Evolutionary conservation across 2,113 vertebrate genomes (phyloP).

Genomic region (Callipepla californica): DNA sequence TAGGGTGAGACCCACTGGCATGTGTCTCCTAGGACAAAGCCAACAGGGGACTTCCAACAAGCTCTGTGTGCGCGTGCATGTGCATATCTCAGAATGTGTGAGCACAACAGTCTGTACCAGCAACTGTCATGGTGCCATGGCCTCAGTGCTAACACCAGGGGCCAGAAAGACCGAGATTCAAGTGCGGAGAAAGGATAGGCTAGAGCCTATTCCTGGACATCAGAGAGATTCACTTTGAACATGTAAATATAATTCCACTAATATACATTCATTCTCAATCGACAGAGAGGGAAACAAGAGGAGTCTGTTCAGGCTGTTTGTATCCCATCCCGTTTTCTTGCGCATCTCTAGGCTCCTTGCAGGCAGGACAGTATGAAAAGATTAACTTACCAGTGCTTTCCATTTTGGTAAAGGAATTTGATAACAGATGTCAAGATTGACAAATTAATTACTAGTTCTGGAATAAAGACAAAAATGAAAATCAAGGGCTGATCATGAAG

Average conservation of each 20-base stretch:
- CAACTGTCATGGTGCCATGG: not conserved
- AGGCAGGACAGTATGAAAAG: too few species aligned
- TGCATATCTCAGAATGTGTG: not conserved
- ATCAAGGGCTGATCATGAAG: not conserved
- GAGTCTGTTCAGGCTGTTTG: not conserved
- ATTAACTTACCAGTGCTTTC: too few species aligned
- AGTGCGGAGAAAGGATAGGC: not conserved
- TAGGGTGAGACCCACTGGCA: too few species aligned
- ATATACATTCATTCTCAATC: not conserved
- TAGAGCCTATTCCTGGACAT: not conserved
- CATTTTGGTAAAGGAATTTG: too few species aligned
- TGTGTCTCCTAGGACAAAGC: not conserved
- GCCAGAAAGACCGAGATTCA: not conserved
- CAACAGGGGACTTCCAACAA: not conserved
- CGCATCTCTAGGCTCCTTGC: too few species aligned
- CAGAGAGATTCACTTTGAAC: not conserved
- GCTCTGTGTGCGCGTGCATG: not conserved
- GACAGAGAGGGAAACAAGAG: fast-evolving
- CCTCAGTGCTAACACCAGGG: not conserved
- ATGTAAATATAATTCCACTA: not conserved
- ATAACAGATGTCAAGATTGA: too few species aligned
- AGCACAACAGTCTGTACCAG: not conserved
- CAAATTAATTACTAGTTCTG: not conserved
- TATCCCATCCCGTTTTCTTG: not conserved
- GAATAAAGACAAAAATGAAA: not conserved